A percentile compares a stretch with the other conserved stretches of the same genome.
Evolutionary conservation across 37 sponge, comb jelly and placozoan genomes (phyloP).

Genomic region (Bolinopsis microptera): DNA sequence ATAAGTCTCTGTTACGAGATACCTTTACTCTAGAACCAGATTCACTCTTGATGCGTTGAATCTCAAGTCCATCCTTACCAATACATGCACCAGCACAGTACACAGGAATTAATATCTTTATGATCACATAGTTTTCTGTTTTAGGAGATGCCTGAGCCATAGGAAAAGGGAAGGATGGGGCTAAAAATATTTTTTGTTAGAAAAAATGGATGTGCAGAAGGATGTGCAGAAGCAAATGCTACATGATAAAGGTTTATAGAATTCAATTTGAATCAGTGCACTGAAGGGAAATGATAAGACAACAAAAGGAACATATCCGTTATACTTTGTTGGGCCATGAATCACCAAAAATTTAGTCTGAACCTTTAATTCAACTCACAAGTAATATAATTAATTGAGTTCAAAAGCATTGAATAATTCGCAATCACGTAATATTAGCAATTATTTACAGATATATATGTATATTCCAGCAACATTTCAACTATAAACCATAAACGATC

Average conservation of each 20-base stretch:
- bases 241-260: neutral
- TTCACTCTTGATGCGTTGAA: conserved; percentile 53
- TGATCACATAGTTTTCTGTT: conserved; percentile 64
- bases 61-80: conserved; percentile 65
- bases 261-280: neutral
- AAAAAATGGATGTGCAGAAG: neutral
- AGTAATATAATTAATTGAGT: too few species aligned
- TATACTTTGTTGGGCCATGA: too few species aligned
- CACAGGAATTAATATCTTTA: conserved; percentile 54
- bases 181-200: neutral
- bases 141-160: conserved; percentile 65
- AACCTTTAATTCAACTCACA: neutral
- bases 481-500: neutral
- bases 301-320: neutral
- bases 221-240: neutral
- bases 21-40: conserved; percentile 51
- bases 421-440: neutral
- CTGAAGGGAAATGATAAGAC: too few species aligned
- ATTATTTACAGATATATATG: neutral
- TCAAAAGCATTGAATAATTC: neutral
- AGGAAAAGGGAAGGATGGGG: conserved; percentile 40
- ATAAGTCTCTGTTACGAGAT: conserved; percentile 44
- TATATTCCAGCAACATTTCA: neutral
- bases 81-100: conserved; percentile 65
- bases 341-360: neutral